These are phyloP conservation scores for Tribolium freemani DNA, from an alignment of 2,888 invertebrate species.

Conservation along the genomic window DNA sequence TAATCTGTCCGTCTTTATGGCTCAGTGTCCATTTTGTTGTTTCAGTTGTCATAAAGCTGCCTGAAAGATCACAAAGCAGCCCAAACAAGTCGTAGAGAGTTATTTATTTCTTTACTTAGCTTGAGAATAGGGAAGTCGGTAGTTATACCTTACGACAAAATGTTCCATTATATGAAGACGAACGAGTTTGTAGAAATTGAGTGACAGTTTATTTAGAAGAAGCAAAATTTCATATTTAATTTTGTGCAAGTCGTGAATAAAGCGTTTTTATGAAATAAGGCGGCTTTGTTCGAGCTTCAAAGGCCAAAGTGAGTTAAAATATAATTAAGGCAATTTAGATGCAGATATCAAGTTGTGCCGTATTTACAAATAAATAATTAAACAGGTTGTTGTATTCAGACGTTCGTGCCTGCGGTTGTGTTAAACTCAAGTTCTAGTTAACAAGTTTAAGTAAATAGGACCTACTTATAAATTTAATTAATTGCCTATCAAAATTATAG, in stretches of 20 bases:
- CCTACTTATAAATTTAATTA: slow-evolving; percentile 18
- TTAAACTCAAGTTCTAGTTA: slow-evolving; percentile 31
- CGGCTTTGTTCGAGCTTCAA: slow-evolving; percentile 34
- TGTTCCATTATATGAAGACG: slow-evolving; percentile 29
- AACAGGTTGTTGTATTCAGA: slow-evolving; percentile 32
- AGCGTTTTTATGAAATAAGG: slow-evolving; percentile 9
- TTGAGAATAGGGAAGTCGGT: slow-evolving; percentile 17
- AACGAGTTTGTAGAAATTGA: slow-evolving; percentile 18
- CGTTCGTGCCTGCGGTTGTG: slow-evolving; percentile 26
- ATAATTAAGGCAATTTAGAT: slow-evolving; percentile 41
- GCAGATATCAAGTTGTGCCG: slow-evolving; percentile 33
- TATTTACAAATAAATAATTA: slow-evolving; percentile 41
- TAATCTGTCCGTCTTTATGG: not conserved
- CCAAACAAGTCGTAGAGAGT: slow-evolving; percentile 15
- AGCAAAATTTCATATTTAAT: not conserved
- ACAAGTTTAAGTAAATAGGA: slow-evolving; percentile 33
- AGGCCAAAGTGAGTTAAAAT: slow-evolving; percentile 23
- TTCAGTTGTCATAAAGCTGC: not conserved
- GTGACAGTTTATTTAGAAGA: not conserved
- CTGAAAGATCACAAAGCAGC: slow-evolving; percentile 6
- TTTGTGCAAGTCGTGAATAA: slow-evolving; percentile 1
- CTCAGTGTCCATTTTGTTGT: not conserved
- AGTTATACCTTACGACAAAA: slow-evolving; percentile 17
- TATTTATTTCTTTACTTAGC: slow-evolving; percentile 29
- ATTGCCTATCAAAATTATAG: slow-evolving; percentile 19